A percentile compares a stretch with the other conserved stretches of the same genome.
These are phyloP conservation scores for Catocala sponsa DNA, from an alignment of 2,888 invertebrate species.

Conservation along the genomic window DNA sequence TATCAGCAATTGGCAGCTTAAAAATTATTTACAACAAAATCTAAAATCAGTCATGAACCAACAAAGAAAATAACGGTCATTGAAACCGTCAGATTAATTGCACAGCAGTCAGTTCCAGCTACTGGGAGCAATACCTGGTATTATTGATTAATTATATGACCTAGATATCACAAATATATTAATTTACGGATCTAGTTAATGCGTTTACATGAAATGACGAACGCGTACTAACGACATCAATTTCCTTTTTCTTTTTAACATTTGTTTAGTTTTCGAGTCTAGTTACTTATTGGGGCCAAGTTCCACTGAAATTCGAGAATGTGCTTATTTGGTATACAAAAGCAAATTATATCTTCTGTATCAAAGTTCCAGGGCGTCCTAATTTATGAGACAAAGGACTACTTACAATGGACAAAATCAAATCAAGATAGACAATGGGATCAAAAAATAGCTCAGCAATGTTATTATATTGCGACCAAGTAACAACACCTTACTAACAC, in stretches of 20 bases:
- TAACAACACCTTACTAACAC: not conserved
- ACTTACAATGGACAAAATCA: conserved; percentile 13
- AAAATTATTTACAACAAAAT: too few species aligned
- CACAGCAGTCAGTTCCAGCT: too few species aligned
- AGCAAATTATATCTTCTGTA: conserved; percentile 21
- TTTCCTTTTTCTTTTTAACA: conserved; percentile 3
- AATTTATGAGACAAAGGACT: conserved; percentile 22
- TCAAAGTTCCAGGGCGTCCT: conserved; percentile 2
- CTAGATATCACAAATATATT: too few species aligned
- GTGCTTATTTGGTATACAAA: conserved; percentile 27
- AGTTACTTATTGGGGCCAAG: conserved; percentile 20
- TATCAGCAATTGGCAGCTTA: too few species aligned
- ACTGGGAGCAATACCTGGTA: too few species aligned
- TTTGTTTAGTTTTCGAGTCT: conserved; percentile 15
- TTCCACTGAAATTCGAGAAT: conserved; percentile 26
- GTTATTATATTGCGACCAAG: not conserved
- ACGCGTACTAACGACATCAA: not conserved
- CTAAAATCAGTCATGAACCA: too few species aligned
- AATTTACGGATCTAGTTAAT: not conserved
- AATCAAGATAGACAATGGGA: conserved; percentile 23
- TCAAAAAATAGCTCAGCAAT: conserved; percentile 2
- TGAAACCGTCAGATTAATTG: too few species aligned
- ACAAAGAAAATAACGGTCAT: too few species aligned
- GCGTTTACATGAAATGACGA: not conserved
- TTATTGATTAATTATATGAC: too few species aligned